Evolutionary conservation across 1,140 invertebrate genomes (phyloP).

Genomic region (Homarus americanus): DNA sequence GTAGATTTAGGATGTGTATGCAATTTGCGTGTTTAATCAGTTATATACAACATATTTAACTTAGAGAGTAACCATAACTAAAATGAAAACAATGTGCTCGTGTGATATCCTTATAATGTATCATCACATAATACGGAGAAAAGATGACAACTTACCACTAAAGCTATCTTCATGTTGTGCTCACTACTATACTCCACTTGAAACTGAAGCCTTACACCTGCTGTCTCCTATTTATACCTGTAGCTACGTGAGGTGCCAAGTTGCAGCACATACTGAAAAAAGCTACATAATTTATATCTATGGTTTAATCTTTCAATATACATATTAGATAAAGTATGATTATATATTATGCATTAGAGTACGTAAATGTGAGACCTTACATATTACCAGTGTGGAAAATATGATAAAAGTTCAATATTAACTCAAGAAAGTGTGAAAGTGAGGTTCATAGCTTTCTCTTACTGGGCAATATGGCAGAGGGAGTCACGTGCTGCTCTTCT

Average conservation of each 20-base stretch:
- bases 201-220: neutral
- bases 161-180: neutral
- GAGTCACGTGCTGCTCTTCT: neutral
- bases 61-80: too few species aligned
- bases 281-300: neutral
- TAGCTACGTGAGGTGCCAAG: neutral
- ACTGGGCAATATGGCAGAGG: neutral
- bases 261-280: neutral
- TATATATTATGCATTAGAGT: neutral
- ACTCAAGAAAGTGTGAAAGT: neutral
- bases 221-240: neutral
- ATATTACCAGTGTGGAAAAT: neutral
- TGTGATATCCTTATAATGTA: too few species aligned
- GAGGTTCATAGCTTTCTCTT: neutral
- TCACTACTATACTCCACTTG: neutral
- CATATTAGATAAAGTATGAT: neutral
- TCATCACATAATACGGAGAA: neutral
- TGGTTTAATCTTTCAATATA: neutral
- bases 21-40: too few species aligned
- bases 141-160: neutral
- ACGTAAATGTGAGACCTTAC: neutral
- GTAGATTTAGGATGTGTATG: too few species aligned
- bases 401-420: neutral
- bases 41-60: too few species aligned
- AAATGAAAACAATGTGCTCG: too few species aligned